A percentile compares a stretch with the other conserved stretches of the same genome.
Conservation (phyloP, 2,888 invertebrate species). For the Acanthosepion esculentum region DNA sequence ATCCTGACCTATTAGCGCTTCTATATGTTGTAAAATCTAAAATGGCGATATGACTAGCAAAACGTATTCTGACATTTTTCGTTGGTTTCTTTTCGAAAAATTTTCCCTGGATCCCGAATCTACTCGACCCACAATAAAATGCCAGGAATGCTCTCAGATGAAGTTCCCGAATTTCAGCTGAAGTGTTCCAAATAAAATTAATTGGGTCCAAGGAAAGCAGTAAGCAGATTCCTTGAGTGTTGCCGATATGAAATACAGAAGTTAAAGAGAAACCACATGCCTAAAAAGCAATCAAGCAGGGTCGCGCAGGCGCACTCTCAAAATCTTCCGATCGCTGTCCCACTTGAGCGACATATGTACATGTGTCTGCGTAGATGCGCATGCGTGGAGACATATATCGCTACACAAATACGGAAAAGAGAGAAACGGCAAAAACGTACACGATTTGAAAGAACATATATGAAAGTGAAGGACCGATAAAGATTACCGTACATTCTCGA, state of each 20-base stretch:
- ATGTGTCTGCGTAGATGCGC: background rate
- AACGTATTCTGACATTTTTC: too few species aligned
- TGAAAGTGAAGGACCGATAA: too few species aligned
- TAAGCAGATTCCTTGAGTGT: background rate
- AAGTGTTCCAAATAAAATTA: background rate
- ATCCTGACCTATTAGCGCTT: too few species aligned
- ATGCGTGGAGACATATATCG: too few species aligned
- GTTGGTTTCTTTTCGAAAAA: background rate
- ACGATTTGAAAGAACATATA: too few species aligned
- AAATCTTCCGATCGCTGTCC: background rate
- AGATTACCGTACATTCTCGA: too few species aligned
- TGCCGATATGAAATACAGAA: background rate
- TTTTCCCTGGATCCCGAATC: background rate
- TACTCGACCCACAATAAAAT: background rate
- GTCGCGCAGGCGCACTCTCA: background rate
- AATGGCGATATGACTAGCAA: too few species aligned
- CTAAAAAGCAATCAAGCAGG: background rate
- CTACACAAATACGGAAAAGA: too few species aligned
- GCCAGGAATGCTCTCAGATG: background rate
- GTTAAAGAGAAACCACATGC: background rate
- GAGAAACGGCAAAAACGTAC: too few species aligned
- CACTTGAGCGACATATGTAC: background rate
- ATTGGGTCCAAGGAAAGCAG: constrained; percentile 20
- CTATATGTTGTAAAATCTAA: too few species aligned
- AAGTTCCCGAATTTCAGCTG: background rate